phyloP scores from a whole-genome alignment of 2,113 vertebrate genomes.

The Campylomormyrus numenius region DNA sequence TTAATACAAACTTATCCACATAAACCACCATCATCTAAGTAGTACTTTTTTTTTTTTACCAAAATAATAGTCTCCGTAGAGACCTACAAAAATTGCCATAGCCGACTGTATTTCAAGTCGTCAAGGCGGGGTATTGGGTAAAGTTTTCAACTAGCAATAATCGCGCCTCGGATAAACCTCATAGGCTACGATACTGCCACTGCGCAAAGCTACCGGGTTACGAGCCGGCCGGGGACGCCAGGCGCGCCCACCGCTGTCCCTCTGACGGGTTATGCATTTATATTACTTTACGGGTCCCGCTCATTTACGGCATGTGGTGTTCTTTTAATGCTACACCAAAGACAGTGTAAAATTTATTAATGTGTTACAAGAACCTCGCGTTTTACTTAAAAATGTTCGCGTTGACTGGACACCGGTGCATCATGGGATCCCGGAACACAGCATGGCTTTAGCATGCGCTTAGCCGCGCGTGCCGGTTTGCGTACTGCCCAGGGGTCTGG shows the following conservation, averaged over 20 bases:
- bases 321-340: not conserved
- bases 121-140: constrained; percentile 25
- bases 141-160: constrained; percentile 31
- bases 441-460: not conserved
- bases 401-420: not conserved
- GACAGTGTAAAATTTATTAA: not conserved
- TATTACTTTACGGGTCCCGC: not conserved
- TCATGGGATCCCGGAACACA: not conserved
- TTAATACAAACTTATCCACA: too few species aligned
- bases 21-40: too few species aligned
- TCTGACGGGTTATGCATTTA: not conserved
- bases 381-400: not conserved
- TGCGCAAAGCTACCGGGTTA: not conserved
- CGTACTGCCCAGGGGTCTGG: not conserved
- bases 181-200: constrained; percentile 32
- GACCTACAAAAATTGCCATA: constrained; percentile 17
- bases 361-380: not conserved
- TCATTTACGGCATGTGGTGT: not conserved
- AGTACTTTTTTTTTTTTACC: too few species aligned
- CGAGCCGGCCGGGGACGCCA: not conserved
- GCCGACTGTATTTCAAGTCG: constrained; percentile 26
- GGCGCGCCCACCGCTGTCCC: not conserved
- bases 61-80: not conserved
- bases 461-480: not conserved
- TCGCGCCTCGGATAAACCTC: constrained; percentile 27